Evolutionary conservation across 2,113 vertebrate species (phyloP), one percentile per base, ranked within the genome.

Genomic region (Colius striatus): DNA sequence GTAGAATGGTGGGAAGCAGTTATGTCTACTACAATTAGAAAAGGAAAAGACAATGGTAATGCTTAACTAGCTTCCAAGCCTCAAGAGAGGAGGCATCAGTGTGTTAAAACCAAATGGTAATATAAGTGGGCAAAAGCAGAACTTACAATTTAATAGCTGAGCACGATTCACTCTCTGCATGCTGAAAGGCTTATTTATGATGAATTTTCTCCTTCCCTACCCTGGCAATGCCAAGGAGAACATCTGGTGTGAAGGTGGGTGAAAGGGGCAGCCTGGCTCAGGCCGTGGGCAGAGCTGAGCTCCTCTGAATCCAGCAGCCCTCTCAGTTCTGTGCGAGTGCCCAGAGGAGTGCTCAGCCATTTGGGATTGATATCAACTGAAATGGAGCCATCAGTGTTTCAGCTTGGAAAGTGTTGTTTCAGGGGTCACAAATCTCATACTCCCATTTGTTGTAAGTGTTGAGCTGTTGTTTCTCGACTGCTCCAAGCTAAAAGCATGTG

Each of bases 361-460:
- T 60, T 32, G 75, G 45, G 5, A 16, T 75, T 43, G 15, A 2
- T 32, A 10, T 2, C 75, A 36, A 2, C 11, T 63, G 55, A 47
- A 63, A 55, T 1, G 29, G 36, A 78, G 79, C 68, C 30, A 54
- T 16, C 38, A 6, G 38, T n/a, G 58, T 65, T 58, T 65, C 47
- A 48, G 4, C 29, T 15, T 34, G 62, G 48, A 45, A 84, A n/a
- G 8, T 5, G 2, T 66, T 45, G 19, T 16, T 25, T 57, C n/a
- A 36, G 41, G 15, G 30, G 22, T 30, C n/a, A 26, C 51, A 71
- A 17, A 68, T 41, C 57, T 53, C 29, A 3, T 12, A 15, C 30
- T 38, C 5, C 79, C 3, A 2, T 22, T 60, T 0, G 0, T 23
- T 55, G 2, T 11, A 36, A 54, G 21, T 47, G 72, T 73, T 47